Conservation (phyloP, 2,113 vertebrate genomes). For the Scatophagus argus region DNA sequence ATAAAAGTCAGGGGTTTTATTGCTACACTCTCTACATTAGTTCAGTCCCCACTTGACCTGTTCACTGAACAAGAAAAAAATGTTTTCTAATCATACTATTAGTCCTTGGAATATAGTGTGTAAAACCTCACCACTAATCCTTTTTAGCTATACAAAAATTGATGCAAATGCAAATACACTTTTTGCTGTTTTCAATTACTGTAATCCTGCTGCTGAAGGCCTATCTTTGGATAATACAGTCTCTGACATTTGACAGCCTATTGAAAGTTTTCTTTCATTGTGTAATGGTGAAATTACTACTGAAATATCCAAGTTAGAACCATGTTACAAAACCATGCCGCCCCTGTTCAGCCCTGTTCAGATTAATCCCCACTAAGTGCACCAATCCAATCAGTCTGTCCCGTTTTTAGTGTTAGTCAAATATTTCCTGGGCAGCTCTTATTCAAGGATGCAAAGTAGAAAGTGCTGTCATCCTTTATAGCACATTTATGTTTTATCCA, state of each 20-base stretch:
- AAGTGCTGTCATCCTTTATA: not conserved
- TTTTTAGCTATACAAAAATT: constrained; percentile 34
- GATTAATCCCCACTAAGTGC: constrained; percentile 20
- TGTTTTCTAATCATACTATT: constrained; percentile 45
- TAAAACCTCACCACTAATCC: constrained; percentile 49
- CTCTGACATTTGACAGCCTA: constrained; percentile 40
- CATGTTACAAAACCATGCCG: constrained; percentile 21
- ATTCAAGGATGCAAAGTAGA: not conserved
- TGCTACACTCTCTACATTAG: constrained; percentile 5
- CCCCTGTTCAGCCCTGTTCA: not conserved
- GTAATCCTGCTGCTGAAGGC: constrained; percentile 49
- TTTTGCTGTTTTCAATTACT: constrained; percentile 58
- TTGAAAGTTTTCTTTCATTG: constrained; percentile 34
- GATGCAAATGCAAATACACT: constrained; percentile 27
- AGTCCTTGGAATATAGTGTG: constrained; percentile 36
- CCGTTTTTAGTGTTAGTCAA: constrained; percentile 6
- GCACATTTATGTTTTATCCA: not conserved
- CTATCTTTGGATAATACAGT: constrained; percentile 38
- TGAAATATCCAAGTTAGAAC: constrained; percentile 22
- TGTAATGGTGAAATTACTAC: constrained; percentile 27
- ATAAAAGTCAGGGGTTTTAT: constrained; percentile 31
- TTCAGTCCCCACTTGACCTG: constrained; percentile 53
- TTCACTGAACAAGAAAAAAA: constrained; percentile 37
- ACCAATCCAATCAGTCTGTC: not conserved
- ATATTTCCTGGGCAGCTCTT: constrained; percentile 1